Conservation (phyloP, 1,140 invertebrate species). For the Cotesia vestalis region DNA sequence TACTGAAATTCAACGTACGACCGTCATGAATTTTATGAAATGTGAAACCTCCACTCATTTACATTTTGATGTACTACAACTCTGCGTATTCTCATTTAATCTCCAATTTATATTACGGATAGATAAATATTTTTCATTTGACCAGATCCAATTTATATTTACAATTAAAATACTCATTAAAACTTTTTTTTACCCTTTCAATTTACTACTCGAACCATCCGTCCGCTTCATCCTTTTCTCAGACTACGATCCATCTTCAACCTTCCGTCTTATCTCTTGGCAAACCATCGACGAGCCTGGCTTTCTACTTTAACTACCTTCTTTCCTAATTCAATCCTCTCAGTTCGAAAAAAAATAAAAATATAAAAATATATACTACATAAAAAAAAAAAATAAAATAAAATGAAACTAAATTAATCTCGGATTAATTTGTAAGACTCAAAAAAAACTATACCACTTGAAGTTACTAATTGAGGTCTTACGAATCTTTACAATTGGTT, state of each 20-base stretch:
- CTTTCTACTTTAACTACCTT: conserved; percentile 32
- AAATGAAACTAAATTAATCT: background rate
- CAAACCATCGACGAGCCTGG: conserved; percentile 24
- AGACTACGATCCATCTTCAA: conserved; percentile 22
- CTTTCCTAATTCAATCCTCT: conserved; percentile 32
- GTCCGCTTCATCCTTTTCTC: conserved; percentile 21
- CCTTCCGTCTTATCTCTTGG: conserved; percentile 25
- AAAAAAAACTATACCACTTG: too few relatives aligned
- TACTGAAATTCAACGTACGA: conserved; percentile 15
- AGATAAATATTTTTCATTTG: conserved; percentile 12
- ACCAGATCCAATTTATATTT: conserved; percentile 10
- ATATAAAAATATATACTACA: background rate
- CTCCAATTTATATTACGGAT: conserved; percentile 7
- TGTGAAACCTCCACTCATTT: conserved; percentile 19
- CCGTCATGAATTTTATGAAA: conserved; percentile 28
- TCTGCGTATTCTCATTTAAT: conserved; percentile 20
- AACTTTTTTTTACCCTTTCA: background rate
- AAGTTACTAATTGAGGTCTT: too few relatives aligned
- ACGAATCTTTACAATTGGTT: too few relatives aligned
- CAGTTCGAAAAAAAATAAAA: conserved; percentile 14
- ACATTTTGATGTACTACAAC: conserved; percentile 27
- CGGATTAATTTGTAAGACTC: background rate
- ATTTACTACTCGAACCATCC: conserved; percentile 26
- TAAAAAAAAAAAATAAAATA: background rate
- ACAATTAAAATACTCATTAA: background rate